A percentile compares a stretch with the other conserved stretches of the same genome.
phyloP scores from a whole-genome alignment of 2,797 vertebrate genomes.

The Pangasius sanitwongsei region DNA sequence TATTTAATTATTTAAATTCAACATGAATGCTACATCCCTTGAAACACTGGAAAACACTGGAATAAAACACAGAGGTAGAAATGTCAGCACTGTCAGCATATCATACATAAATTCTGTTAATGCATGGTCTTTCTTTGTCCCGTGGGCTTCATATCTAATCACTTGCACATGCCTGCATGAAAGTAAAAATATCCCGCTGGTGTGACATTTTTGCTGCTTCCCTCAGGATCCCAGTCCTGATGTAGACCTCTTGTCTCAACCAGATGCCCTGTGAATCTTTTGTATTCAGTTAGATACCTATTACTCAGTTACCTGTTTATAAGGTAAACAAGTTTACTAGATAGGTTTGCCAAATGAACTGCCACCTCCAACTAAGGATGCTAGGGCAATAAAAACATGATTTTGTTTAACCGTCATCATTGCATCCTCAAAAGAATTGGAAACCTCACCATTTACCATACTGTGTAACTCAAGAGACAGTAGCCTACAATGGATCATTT shows the following conservation, averaged over 20 bases:
- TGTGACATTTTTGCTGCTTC: not conserved
- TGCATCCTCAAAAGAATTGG: not conserved
- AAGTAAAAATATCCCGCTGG: not conserved
- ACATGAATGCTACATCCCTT: not conserved
- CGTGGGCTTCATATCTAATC: not conserved
- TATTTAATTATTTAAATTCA: not conserved
- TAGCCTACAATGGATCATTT: constrained; percentile 18
- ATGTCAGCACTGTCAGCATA: not conserved
- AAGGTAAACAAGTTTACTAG: not conserved
- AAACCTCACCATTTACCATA: constrained; percentile 17
- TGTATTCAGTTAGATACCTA: not conserved
- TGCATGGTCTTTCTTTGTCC: not conserved
- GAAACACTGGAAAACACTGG: not conserved
- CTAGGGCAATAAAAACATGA: not conserved
- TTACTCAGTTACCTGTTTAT: too few relatives aligned
- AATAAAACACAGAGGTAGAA: constrained; percentile 2
- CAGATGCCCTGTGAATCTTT: too few relatives aligned
- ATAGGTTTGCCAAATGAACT: not conserved
- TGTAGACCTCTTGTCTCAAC: not conserved
- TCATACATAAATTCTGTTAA: not conserved
- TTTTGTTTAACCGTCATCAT: constrained; percentile 1
- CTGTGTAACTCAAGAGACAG: not conserved
- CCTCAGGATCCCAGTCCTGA: not conserved
- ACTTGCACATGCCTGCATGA: not conserved
- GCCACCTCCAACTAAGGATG: not conserved